Conservation (phyloP, 2,113 vertebrate species). For the Vidua macroura region DNA sequence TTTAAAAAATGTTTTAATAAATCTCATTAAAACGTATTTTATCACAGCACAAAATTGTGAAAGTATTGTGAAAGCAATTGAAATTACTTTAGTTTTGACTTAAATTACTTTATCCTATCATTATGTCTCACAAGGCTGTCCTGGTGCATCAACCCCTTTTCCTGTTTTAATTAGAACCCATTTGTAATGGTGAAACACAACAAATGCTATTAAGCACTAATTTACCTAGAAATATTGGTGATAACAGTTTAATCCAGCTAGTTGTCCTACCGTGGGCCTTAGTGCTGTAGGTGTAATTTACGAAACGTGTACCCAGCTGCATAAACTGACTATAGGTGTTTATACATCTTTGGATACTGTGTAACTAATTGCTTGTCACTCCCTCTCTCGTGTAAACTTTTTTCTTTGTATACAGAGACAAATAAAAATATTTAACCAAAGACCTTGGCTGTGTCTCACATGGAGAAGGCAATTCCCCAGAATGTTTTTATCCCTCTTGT, state of each 20-base stretch:
- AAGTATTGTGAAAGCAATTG: neutral
- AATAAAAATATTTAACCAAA: slow-evolving; percentile 7
- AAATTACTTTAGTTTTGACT: neutral
- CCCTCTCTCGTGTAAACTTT: neutral
- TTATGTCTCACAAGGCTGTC: neutral
- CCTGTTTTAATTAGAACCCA: neutral
- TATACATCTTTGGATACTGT: neutral
- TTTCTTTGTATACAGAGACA: neutral
- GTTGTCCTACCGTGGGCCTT: neutral
- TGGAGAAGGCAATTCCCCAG: neutral
- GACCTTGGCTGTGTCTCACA: neutral
- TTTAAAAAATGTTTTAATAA: neutral
- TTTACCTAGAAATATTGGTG: neutral
- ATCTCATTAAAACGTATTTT: neutral
- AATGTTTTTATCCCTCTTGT: neutral
- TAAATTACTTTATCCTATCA: neutral
- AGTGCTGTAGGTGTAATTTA: neutral
- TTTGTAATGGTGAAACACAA: neutral
- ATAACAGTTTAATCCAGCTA: neutral
- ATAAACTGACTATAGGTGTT: neutral
- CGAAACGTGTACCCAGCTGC: accelerated
- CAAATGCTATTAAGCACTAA: neutral
- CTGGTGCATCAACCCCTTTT: neutral
- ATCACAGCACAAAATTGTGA: no score
- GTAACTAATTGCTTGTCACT: neutral